Percentiles rank a stretch among this genome's conserved stretches.
phyloP scores from a whole-genome alignment of 2,113 vertebrate species.

The Himantopus leucocephalus region DNA sequence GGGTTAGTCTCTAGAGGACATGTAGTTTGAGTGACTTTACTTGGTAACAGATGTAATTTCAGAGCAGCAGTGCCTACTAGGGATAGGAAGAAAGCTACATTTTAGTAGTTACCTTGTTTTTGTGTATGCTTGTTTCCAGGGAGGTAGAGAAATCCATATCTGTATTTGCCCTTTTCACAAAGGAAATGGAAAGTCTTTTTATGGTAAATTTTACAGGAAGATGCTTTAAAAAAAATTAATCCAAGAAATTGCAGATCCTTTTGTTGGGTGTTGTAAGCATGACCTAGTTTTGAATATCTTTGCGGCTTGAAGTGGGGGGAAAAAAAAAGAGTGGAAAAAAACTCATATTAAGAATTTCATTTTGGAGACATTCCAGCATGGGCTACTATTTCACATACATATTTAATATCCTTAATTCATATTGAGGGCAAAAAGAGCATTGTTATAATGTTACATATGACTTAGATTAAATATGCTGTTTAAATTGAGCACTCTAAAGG shows the following conservation, averaged over 20 bases:
- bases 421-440: neutral
- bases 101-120: neutral
- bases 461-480: constrained; percentile 6
- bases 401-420: constrained; percentile 29
- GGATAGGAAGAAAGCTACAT: neutral
- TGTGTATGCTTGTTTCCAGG: neutral
- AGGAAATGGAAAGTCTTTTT: neutral
- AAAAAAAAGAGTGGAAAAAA: neutral
- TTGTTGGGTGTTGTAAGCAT: neutral
- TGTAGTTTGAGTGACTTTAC: neutral
- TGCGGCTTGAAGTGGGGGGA: neutral
- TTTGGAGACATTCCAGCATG: neutral
- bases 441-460: neutral
- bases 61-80: neutral
- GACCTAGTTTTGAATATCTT: constrained; percentile 18
- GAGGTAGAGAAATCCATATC: neutral
- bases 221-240: neutral
- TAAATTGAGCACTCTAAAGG: neutral
- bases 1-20: neutral
- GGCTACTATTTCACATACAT: neutral
- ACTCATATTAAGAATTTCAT: neutral
- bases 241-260: neutral
- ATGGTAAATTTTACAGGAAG: neutral
- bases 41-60: neutral
- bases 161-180: neutral